Evolutionary conservation across 1,140 invertebrate species (phyloP), one percentile per base, ranked within the genome.

Genomic region (Ylistrum balloti): DNA sequence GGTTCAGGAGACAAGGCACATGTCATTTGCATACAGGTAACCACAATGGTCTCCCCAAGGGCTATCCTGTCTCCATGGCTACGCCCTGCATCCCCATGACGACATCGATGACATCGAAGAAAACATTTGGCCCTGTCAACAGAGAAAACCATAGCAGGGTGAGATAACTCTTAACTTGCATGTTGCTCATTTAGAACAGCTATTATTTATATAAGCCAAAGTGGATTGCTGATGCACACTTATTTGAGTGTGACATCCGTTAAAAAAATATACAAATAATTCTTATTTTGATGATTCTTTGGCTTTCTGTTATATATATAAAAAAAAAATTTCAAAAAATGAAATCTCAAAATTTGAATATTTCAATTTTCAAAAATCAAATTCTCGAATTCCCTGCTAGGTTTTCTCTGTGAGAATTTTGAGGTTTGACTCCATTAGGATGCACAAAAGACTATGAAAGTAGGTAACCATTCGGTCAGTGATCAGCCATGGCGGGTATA

Each of bases 111-210:
- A 89, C 91, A 92, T 92, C 89, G 91, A 90, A 28, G 91, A 89
- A 92, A 90, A 92, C 91, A 92, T 92, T 92, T 92, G 91, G 91
- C 91, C 91, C 91, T 92, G 91, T 92, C 91, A 92, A 92, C 91
- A 92, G 91, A 92, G 91, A 92, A 92, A 92, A 92, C 91, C 91
- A 92, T 90, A 92, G 91, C 91, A 92, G 91, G 91, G 89, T 92
- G 85, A 92, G 89, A 92, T 90, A 74, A 89, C 28, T 56, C 35
- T 91, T 86, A 74, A 74, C 22, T 38, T 38, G 35, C 35, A n/a
- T 74, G n/a, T 74, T 74, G 56, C 56, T 74, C 56, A n/a, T n/a
- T 28, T 74, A 17, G 56, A 74, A 74, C 56, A 74, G 9, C 56
- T 74, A 74, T 74, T 74, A 74, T 28, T 74, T 9, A 74, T 74